Conservation (phyloP, 2,113 vertebrate genomes). For the Pterocles gutturalis region DNA sequence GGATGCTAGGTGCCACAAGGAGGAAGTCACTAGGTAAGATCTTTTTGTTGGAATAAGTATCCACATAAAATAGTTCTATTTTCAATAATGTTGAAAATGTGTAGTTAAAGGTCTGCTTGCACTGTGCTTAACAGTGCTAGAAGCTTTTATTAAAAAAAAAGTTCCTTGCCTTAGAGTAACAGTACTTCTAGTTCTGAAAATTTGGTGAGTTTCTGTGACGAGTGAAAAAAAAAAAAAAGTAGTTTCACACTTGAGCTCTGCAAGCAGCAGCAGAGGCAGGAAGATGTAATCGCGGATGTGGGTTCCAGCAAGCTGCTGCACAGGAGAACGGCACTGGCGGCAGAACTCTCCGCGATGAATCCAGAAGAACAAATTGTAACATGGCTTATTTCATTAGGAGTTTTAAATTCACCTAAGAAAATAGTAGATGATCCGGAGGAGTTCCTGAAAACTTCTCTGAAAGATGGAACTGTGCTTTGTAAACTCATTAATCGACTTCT, state of each 20-base stretch:
- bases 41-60: not conserved
- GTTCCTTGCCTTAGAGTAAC: not conserved
- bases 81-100: not conserved
- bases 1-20: not conserved
- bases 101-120: not conserved
- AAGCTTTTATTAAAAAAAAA: not conserved
- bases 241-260: slow-evolving; percentile 53
- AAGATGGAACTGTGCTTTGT: slow-evolving; percentile 94
- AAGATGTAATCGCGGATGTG: slow-evolving; percentile 91
- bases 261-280: slow-evolving; percentile 69
- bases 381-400: slow-evolving; percentile 96
- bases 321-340: not conserved
- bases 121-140: not conserved
- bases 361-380: slow-evolving; percentile 94
- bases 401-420: slow-evolving; percentile 96
- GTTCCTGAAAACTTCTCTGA: slow-evolving; percentile 90
- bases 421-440: slow-evolving; percentile 90
- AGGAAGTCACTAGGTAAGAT: not conserved
- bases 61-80: not conserved
- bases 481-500: slow-evolving; percentile 89
- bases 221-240: not conserved
- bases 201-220: not conserved
- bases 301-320: slow-evolving; percentile 76
- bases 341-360: slow-evolving; percentile 83
- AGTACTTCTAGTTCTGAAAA: not conserved